Percentiles rank a stretch among this genome's conserved stretches.
These are phyloP conservation scores for Poeciliopsis turneri DNA, from an alignment of 2,797 vertebrate species.

Conservation along the genomic window DNA sequence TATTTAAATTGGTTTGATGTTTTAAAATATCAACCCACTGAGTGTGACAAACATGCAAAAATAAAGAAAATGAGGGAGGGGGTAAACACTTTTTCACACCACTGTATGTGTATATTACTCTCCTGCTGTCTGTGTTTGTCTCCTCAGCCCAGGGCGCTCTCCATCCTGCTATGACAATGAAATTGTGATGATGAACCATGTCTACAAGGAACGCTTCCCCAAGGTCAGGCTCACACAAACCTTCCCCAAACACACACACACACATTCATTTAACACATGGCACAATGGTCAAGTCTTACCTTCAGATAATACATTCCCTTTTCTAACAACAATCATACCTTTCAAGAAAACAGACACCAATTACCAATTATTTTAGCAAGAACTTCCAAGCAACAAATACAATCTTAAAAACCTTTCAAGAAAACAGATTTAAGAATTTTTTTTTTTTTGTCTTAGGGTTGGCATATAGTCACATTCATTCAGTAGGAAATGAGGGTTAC, in stretches of 20 bases:
- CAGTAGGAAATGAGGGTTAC: neutral
- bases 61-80: neutral
- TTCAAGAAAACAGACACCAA: slow-evolving; percentile 7
- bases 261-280: slow-evolving; percentile 7
- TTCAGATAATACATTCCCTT: slow-evolving; percentile 3
- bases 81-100: neutral
- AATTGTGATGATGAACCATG: slow-evolving; percentile 97
- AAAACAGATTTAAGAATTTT: neutral
- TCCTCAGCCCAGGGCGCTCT: slow-evolving; percentile 82
- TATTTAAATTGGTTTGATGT: neutral
- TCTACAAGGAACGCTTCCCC: slow-evolving; percentile 95
- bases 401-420: neutral
- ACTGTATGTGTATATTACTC: slow-evolving; percentile 32
- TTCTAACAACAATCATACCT: neutral
- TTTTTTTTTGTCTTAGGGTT: neutral
- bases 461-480: neutral
- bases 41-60: neutral
- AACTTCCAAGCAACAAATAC: slow-evolving; percentile 2
- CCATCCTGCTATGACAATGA: slow-evolving; percentile 92
- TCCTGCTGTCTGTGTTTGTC: slow-evolving; percentile 61
- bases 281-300: slow-evolving; percentile 6
- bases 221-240: slow-evolving; percentile 83
- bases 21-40: neutral
- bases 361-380: slow-evolving; percentile 4
- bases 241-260: neutral